Evolutionary conservation across 2,113 vertebrate genomes (phyloP), one percentile per base, ranked within the genome.

Genomic region (Cryptoleucopteryx plumbea): DNA sequence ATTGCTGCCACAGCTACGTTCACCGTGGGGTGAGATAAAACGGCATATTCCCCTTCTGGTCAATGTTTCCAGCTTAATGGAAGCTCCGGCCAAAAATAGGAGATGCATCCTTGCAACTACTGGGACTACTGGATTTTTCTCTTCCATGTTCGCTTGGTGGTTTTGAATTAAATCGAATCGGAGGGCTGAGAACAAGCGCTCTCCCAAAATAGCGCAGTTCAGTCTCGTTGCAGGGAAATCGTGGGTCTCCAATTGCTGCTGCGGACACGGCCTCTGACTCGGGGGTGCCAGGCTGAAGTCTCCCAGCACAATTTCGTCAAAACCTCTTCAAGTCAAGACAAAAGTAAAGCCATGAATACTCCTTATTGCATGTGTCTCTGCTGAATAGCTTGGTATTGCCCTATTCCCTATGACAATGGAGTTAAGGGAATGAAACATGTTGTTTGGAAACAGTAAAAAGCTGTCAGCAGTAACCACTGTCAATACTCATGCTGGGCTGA

Each of bases 381-480:
- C 80, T 92, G 94, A 96, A 96, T 75, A 93, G 78, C 91, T 94
- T 68, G 52, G 85, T 96, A 90, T 78, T 94, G 82, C 86, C 71
- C 68, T 93, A 65, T 83, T 97, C 36, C 88, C 74, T 86, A 5
- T 96, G 97, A 97, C 95, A 98, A 96, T 94, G 71, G 94, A 97
- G 85, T 95, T 93, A 96, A 96, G 74, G 67, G 93, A 96, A 97
- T 94, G 92, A 97, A 97, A 97, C 82, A 95, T 96, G 80, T 95
- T 95, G 91, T 94, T 80, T 97, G 96, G 95, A 96, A 96, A 96
- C 65, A 96, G 89, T 62, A 97, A 93, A 95, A 97, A 95, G 95
- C 94, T 97, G 95, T 97, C 94, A 93, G 94, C 94, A 87, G 68
- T 79, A 96, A 95, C 96, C 82, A 96, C 89, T 95, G 95, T 95